Evolutionary conservation across 2,888 invertebrate species (phyloP).

Genomic region (Loripinus fragilis): DNA sequence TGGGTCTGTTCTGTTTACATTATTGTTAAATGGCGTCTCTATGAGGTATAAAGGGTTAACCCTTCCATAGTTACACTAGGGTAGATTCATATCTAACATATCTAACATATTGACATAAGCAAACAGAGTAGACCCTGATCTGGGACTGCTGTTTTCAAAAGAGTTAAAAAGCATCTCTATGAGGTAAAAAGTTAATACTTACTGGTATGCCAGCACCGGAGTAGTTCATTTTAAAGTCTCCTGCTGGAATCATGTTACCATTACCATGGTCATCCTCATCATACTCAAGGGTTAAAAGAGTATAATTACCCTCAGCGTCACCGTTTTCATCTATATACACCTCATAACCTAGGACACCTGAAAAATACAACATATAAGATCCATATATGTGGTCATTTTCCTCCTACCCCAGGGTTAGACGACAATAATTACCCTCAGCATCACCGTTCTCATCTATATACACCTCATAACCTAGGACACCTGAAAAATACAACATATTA

Average conservation of each 20-base stretch:
- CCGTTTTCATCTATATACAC: conserved; percentile 95
- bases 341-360: conserved; percentile 97
- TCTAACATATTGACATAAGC: too few relatives aligned
- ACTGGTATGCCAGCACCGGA: conserved; percentile 64
- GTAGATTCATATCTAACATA: too few relatives aligned
- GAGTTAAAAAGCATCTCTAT: too few relatives aligned
- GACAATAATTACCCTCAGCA: conserved; percentile 95
- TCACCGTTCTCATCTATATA: conserved; percentile 94
- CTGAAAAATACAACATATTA: conserved; percentile 84
- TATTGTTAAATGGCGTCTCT: too few relatives aligned
- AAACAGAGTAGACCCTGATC: too few relatives aligned
- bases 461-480: conserved; percentile 96
- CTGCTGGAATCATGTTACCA: conserved; percentile 62
- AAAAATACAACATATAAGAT: conserved; percentile 44
- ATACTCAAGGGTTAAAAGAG: conserved; percentile 90
- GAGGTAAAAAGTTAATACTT: conserved; percentile 5
- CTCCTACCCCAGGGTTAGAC: conserved; percentile 88
- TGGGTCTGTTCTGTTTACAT: too few relatives aligned
- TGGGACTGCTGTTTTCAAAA: too few relatives aligned
- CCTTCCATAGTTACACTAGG: too few relatives aligned
- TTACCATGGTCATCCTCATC: conserved; percentile 30
- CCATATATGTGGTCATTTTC: conserved; percentile 31
- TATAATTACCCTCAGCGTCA: conserved; percentile 96
- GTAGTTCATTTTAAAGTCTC: conserved; percentile 63
- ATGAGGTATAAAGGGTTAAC: too few relatives aligned